Conservation (phyloP, 2,113 vertebrate genomes). For the Pelobates fuscus region DNA sequence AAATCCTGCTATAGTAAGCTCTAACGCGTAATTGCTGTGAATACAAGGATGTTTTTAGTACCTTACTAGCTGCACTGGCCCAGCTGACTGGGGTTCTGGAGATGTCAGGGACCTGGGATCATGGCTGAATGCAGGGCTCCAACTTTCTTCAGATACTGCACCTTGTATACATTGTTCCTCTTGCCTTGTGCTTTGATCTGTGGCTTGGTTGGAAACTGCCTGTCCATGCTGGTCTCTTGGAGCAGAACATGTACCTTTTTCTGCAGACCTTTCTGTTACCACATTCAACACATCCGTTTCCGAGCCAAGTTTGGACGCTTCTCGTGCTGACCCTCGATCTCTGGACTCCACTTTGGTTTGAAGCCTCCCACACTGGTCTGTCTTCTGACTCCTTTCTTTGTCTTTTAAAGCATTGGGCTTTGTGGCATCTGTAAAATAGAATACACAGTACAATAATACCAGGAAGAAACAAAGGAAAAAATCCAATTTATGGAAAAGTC, state of each 20-base stretch:
- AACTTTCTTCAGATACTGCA: conserved; percentile 39
- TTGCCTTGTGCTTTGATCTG: not conserved
- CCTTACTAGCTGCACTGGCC: conserved; percentile 60
- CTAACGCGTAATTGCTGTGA: too few species aligned
- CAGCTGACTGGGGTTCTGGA: conserved; percentile 33
- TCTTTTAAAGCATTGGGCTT: conserved; percentile 51
- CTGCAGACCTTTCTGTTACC: conserved; percentile 42
- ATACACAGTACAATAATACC: conserved; percentile 21
- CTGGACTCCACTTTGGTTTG: conserved; percentile 47
- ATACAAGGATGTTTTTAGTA: conserved; percentile 49
- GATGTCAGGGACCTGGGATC: conserved; percentile 50
- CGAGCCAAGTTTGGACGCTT: conserved; percentile 27
- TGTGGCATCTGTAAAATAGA: conserved; percentile 54
- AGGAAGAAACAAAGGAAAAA: not conserved
- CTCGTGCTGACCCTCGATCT: conserved; percentile 42
- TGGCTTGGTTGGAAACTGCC: conserved; percentile 26
- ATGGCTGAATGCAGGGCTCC: accelerated
- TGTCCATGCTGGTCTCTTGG: conserved; percentile 13
- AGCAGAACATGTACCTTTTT: not conserved
- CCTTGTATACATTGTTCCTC: conserved; percentile 21
- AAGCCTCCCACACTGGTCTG: not conserved
- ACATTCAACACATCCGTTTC: conserved; percentile 35
- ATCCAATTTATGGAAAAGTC: too few species aligned
- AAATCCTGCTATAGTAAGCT: too few species aligned
- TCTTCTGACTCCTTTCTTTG: conserved; percentile 50